These are phyloP conservation scores for Chrysina gloriosa DNA, from an alignment of 2,888 invertebrate genomes.

Conservation along the genomic window DNA sequence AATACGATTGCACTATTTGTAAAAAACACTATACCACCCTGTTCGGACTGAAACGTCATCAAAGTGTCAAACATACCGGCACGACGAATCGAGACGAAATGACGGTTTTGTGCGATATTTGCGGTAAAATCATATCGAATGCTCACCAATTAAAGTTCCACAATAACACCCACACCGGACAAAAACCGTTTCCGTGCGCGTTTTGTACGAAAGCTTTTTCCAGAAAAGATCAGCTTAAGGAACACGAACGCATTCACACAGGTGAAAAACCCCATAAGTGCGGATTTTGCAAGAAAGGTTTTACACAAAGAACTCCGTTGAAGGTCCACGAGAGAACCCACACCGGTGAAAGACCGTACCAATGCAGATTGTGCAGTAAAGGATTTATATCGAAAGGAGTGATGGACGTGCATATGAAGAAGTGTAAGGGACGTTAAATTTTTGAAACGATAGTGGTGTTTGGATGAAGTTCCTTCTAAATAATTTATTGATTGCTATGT, in stretches of 20 bases:
- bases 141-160: slow-evolving; percentile 61
- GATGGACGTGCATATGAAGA: slow-evolving; percentile 60
- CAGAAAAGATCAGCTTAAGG: slow-evolving; percentile 50
- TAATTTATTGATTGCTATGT: too few species aligned
- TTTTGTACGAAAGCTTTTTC: slow-evolving; percentile 68
- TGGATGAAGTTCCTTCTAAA: too few species aligned
- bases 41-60: slow-evolving; percentile 58
- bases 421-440: slow-evolving; percentile 50
- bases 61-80: slow-evolving; percentile 63
- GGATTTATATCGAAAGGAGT: slow-evolving; percentile 60
- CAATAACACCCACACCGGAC: slow-evolving; percentile 60
- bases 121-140: slow-evolving; percentile 60
- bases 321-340: slow-evolving; percentile 72
- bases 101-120: slow-evolving; percentile 63
- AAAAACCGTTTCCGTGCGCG: slow-evolving; percentile 65
- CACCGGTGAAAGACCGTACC: slow-evolving; percentile 72
- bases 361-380: slow-evolving; percentile 60
- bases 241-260: slow-evolving; percentile 49
- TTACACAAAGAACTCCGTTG: slow-evolving; percentile 69
- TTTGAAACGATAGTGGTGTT: too few species aligned
- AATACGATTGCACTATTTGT: slow-evolving; percentile 62
- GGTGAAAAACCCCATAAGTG: slow-evolving; percentile 50
- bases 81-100: slow-evolving; percentile 65
- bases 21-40: slow-evolving; percentile 61
- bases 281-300: slow-evolving; percentile 53